Base-by-base conservation (phyloP, 2,888 invertebrate species). In the Agapostemon virescens region DNA sequence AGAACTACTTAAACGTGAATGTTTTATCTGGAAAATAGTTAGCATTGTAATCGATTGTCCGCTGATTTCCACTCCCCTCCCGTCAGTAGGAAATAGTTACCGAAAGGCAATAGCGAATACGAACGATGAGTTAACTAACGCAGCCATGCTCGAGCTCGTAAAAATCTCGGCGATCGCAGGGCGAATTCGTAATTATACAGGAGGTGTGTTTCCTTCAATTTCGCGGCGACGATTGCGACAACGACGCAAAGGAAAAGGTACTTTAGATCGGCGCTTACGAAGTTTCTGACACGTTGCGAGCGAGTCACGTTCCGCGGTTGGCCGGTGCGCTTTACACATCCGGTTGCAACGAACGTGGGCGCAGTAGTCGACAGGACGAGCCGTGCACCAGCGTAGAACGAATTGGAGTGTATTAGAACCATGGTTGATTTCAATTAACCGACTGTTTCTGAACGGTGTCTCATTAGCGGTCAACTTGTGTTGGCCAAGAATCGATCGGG, bases 301-400 rank as follows among this genome's bases (percentile, higher is more conserved):
- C 82, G 74, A 85, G 84, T 85, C 84, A 84, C 85, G 85, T 85
- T 86, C 83, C 77, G 76, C 74, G 85, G 77, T 72, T 82, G 58
- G 67, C 64, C 71, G 77, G 75, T 85, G 75, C 84, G 71, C 81
- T 84, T 75, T 78, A 83, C 81, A 86, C 86, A 86, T 86, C 86
- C 86, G 86, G 86, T 86, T 86, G 83, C 78, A 70, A 63, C 61
- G 81, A 77, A 85, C 86, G 86, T 86, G 86, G 86, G 86, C 83
- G 86, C 79, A 77, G 74, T 68, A 68, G 76, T 69, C 67, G 69
- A 79, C 77, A 74, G 74, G 70, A 76, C 81, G 69, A 55, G 75
- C 74, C 72, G 49, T 80, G 78, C 78, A 81, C 74, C 74, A 74
- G 55, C 69, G 79, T 81, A 82, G 58, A 79, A 79, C 85, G 80